Conservation (phyloP, 2,113 vertebrate species). For the Urocynchramus pylzowi region DNA sequence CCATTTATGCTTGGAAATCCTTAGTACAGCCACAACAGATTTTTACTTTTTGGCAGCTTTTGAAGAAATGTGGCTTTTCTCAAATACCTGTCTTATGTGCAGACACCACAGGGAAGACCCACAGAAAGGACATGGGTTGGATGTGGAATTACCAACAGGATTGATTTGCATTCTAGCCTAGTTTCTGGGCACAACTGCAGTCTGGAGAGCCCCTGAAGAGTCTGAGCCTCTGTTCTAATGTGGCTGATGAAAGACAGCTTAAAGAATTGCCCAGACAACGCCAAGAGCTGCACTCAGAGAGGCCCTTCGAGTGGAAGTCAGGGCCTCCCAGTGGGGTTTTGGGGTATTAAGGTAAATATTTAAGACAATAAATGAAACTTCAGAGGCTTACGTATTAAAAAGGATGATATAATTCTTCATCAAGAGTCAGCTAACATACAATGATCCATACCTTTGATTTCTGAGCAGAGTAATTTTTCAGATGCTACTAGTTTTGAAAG, state of each 20-base stretch:
- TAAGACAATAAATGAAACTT: neutral
- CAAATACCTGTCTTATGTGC: neutral
- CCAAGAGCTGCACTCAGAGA: neutral
- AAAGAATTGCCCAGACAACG: neutral
- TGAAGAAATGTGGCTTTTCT: accelerated
- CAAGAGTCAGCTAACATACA: accelerated
- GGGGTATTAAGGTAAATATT: neutral
- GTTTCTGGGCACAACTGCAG: neutral
- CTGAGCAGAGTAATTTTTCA: neutral
- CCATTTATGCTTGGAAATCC: neutral
- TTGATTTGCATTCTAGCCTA: neutral
- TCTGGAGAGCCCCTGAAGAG: neutral
- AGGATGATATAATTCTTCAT: neutral
- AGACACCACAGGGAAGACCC: neutral
- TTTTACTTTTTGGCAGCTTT: neutral
- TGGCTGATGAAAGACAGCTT: neutral
- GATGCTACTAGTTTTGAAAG: neutral
- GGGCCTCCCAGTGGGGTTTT: neutral
- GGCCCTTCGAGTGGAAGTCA: neutral
- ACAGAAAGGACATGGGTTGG: neutral
- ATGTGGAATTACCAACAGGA: neutral
- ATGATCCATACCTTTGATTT: neutral
- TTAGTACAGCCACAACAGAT: neutral
- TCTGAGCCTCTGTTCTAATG: neutral
- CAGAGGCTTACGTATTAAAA: neutral